These are phyloP conservation scores for Limulus polyphemus DNA, from an alignment of 2,888 invertebrate genomes.

Conservation along the genomic window DNA sequence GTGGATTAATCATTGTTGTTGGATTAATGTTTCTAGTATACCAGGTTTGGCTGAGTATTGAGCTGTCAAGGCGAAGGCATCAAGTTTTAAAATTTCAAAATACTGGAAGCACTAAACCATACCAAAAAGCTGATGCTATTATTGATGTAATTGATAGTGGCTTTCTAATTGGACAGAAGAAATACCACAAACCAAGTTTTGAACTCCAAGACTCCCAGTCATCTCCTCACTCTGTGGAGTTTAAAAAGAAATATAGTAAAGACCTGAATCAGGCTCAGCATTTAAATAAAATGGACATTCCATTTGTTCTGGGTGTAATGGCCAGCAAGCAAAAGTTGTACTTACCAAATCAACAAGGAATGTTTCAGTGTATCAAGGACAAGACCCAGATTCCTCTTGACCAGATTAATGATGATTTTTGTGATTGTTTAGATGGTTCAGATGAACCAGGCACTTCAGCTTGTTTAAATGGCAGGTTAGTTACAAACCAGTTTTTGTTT, in stretches of 20 bases:
- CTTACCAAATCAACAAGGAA: constrained; percentile 5
- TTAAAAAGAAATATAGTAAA: too few species aligned
- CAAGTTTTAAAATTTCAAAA: too few species aligned
- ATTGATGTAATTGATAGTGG: too few species aligned
- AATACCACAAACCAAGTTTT: too few species aligned
- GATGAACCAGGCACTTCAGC: constrained; percentile 43
- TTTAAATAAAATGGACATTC: background rate
- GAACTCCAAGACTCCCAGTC: too few species aligned
- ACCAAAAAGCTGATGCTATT: constrained; percentile 17
- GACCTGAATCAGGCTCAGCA: too few species aligned
- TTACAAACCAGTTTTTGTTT: constrained; percentile 9
- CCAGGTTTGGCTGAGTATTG: constrained; percentile 13
- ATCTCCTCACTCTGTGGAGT: too few species aligned
- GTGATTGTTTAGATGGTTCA: constrained; percentile 56
- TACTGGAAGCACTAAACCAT: background rate
- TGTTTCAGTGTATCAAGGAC: constrained; percentile 14
- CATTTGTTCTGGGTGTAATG: constrained; percentile 9
- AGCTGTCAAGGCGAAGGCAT: background rate
- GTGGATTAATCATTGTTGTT: constrained; percentile 8
- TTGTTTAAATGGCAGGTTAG: constrained; percentile 35
- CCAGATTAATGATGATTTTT: constrained; percentile 80
- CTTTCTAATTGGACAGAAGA: too few species aligned
- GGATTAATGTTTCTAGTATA: constrained; percentile 16
- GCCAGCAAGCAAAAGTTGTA: constrained; percentile 14
- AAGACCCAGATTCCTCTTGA: constrained; percentile 44